These are phyloP conservation scores for Eidolon helvum DNA, from an alignment of 2,113 vertebrate genomes.

Conservation along the genomic window DNA sequence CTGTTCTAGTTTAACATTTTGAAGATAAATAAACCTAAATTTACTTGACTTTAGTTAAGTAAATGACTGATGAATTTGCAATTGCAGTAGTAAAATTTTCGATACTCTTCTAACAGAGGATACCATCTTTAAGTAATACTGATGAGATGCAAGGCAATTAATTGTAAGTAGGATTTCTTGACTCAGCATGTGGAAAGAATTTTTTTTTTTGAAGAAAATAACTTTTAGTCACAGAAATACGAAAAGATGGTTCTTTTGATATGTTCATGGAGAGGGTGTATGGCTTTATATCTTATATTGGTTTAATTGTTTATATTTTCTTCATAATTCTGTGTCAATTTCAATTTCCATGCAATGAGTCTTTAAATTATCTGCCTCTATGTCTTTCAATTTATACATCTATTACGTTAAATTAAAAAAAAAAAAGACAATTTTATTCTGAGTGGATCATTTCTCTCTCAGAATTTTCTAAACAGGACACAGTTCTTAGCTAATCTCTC, in stretches of 20 bases:
- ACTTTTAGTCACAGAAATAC: constrained; percentile 75
- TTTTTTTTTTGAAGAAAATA: constrained; percentile 77
- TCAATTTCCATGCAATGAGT: constrained; percentile 70
- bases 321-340: constrained; percentile 71
- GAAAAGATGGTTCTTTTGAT: constrained; percentile 72
- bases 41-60: neutral
- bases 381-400: constrained; percentile 81
- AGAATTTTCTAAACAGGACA: neutral
- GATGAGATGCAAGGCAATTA: constrained; percentile 74
- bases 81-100: constrained; percentile 74
- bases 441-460: neutral
- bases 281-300: constrained; percentile 75
- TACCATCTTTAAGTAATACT: constrained; percentile 61
- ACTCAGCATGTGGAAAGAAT: constrained; percentile 74
- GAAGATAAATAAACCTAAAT: neutral
- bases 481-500: neutral
- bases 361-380: constrained; percentile 80
- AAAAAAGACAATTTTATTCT: constrained; percentile 75
- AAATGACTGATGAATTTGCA: constrained; percentile 70
- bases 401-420: constrained; percentile 80
- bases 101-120: constrained; percentile 65
- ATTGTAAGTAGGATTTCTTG: constrained; percentile 81
- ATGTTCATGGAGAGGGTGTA: constrained; percentile 57
- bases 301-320: constrained; percentile 72
- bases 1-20: neutral